phyloP scores from a whole-genome alignment of 2,888 invertebrate species.

The Ferrisia virgata region DNA sequence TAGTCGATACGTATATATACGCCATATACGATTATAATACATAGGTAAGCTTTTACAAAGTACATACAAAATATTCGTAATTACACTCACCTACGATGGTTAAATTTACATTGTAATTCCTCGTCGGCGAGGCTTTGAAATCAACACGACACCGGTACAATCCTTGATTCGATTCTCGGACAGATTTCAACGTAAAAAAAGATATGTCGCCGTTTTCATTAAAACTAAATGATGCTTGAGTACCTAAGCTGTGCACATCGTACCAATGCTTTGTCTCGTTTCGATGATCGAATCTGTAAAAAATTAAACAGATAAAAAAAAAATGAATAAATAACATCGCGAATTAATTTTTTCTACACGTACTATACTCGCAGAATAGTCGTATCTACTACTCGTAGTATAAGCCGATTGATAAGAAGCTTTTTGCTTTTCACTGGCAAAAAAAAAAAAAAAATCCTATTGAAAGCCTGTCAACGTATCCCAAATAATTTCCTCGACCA shows the following conservation, averaged over 20 bases:
- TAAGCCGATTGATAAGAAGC: not conserved
- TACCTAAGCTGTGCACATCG: not conserved
- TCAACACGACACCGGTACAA: constrained; percentile 85
- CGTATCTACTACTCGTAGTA: no score
- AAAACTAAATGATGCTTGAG: not conserved
- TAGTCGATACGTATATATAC: not conserved
- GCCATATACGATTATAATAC: not conserved
- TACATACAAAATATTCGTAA: constrained; percentile 22
- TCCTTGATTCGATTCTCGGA: constrained; percentile 66
- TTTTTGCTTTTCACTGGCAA: not conserved
- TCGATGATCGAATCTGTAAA: constrained; percentile 24
- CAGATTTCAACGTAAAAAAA: constrained; percentile 35
- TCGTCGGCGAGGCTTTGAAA: constrained; percentile 83
- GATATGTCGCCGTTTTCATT: constrained; percentile 32
- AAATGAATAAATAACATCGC: not conserved
- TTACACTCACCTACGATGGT: constrained; percentile 83
- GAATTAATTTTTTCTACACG: no score
- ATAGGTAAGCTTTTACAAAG: not conserved
- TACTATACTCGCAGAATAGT: no score
- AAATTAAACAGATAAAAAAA: not conserved
- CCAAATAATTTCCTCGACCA: not conserved
- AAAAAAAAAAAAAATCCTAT: no score
- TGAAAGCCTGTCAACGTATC: not conserved
- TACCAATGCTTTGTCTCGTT: constrained; percentile 9
- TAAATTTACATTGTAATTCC: constrained; percentile 81